Evolutionary conservation across 2,113 vertebrate species (phyloP), one percentile per base, ranked within the genome.

Genomic region (Seriola aureovittata): DNA sequence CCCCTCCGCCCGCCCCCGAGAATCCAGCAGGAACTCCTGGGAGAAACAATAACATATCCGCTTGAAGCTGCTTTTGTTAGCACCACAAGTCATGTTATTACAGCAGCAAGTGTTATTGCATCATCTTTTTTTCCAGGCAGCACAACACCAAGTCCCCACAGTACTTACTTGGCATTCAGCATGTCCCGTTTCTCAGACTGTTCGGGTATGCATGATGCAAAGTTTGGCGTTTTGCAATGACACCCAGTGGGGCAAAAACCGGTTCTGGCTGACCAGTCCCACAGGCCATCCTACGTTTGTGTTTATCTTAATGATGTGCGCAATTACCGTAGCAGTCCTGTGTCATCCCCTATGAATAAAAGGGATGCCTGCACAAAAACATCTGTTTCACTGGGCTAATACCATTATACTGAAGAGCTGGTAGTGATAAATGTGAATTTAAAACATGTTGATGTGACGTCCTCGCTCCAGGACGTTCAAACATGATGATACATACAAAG

Each of bases 301-400:
- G 71, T 65, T 71, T 9, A 29, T 65, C 38, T 68, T 89, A 89
- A 84, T 88, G 81, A 87, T 75, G 80, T 63, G 63, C 75, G 77
- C 44, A 73, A 67, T 90, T 80, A 75, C 59, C 75, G 83, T 46
- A 85, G 69, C 68, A 11, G 66, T 44, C 36, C 42, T 6, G 17
- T 60, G 48, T 59, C 63, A 21, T 75, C 46, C 67, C 71, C 16
- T 50, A 25, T 55, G 52, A 62, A 73, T 70, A 69, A 40, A 48
- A 36, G 46, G 32, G 13, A 38, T 32, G n/a, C 32, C 67, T 60
- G 32, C 14, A 19, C 19, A 21, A 34, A 77, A 71, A 86, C 60
- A 90, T 72, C 71, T 78, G 80, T 74, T 32, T 42, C 25, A 64
- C n/a, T 25, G 50, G n/a, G 21, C n/a, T 62, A 55, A 81, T 10